These are phyloP conservation scores for Podarcis siculus DNA, from an alignment of 2,797 vertebrate species.

Conservation along the genomic window DNA sequence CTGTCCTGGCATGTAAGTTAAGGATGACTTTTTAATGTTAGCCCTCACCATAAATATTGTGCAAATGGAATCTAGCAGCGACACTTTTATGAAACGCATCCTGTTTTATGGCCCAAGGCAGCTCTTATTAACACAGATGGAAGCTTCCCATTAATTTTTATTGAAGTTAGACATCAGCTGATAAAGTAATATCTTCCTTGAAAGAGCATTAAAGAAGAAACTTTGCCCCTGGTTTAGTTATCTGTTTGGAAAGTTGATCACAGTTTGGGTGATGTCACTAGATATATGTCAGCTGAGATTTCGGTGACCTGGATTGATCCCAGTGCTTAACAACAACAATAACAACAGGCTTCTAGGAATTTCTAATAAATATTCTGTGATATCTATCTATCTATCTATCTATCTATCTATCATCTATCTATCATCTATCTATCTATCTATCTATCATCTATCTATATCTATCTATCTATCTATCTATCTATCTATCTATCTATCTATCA, in stretches of 20 bases:
- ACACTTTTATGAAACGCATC: conserved; percentile 40
- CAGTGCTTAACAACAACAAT: background rate
- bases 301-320: background rate
- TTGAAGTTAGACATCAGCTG: conserved; percentile 20
- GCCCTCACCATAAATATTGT: conserved; percentile 31
- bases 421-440: no score
- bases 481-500: no score
- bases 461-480: no score
- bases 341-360: no score
- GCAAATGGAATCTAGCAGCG: conserved; percentile 31
- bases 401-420: no score
- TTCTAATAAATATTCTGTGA: no score
- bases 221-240: conserved; percentile 12
- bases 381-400: no score
- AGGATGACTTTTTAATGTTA: background rate
- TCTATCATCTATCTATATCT: no score
- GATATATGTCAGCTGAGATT: background rate
- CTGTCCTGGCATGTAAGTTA: background rate
- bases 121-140: conserved; percentile 49
- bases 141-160: conserved; percentile 45
- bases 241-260: conserved; percentile 19
- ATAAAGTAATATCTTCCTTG: conserved; percentile 38
- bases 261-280: background rate
- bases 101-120: conserved; percentile 37
- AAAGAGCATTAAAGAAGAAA: conserved; percentile 26